Percentiles rank a stretch among this genome's conserved stretches.
Evolutionary conservation across 1,140 invertebrate genomes (phyloP).

Genomic region (Tetramorium parvispinum): DNA sequence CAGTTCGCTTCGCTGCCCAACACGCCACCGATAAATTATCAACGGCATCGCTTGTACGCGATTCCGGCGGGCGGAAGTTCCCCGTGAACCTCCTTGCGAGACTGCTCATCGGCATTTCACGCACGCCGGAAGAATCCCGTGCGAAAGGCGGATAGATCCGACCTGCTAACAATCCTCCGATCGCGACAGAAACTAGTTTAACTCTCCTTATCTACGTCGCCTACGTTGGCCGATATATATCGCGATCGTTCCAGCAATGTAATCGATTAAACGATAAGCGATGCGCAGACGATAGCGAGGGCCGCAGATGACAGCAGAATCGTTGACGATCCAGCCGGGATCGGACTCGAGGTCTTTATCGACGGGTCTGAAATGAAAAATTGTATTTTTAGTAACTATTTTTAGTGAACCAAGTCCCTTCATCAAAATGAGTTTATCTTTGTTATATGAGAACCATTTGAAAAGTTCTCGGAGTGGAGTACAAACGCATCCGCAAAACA

Average conservation of each 20-base stretch:
- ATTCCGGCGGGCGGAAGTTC: conserved; percentile 38
- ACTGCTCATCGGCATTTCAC: not conserved
- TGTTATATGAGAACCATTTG: too few species aligned
- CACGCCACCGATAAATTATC: conserved; percentile 55
- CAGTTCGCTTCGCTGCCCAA: conserved; percentile 53
- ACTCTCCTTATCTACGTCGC: conserved; percentile 53
- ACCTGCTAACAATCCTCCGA: conserved; percentile 16
- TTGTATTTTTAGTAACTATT: not conserved
- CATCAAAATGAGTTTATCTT: not conserved
- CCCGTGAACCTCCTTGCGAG: conserved; percentile 3
- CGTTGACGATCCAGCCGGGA: conserved; percentile 61
- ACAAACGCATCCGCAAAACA: too few species aligned
- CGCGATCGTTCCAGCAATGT: not conserved
- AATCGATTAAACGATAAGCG: conserved; percentile 72
- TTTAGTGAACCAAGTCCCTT: not conserved
- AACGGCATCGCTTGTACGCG: conserved; percentile 41
- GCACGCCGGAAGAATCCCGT: conserved; percentile 31
- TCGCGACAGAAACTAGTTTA: conserved; percentile 41
- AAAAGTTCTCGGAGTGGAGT: too few species aligned
- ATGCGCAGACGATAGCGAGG: conserved; percentile 66
- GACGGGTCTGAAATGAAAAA: conserved; percentile 72
- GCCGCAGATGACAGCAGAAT: conserved; percentile 62
- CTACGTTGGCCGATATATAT: conserved; percentile 39
- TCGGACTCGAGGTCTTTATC: conserved; percentile 51
- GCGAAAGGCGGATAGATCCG: not conserved